These are phyloP conservation scores for Callionymus lyra DNA, from an alignment of 2,113 vertebrate genomes.

Conservation along the genomic window DNA sequence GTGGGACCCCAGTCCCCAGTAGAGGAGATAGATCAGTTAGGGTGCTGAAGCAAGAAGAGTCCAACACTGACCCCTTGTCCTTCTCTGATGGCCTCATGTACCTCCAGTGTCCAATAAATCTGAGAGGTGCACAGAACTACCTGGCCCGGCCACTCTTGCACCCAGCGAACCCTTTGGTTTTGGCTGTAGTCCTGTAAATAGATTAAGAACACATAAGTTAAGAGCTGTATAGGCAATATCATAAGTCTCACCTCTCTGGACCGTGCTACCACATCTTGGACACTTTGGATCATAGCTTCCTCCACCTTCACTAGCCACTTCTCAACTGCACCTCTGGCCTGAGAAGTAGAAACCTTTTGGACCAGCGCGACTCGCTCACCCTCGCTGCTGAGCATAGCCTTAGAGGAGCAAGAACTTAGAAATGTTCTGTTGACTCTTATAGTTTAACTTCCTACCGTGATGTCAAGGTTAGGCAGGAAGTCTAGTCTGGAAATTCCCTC, in stretches of 20 bases:
- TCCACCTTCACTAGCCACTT: conserved; percentile 97
- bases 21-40: too few species aligned
- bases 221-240: background rate
- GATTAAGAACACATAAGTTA: too few species aligned
- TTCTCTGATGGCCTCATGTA: conserved; percentile 73
- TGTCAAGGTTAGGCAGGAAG: conserved; percentile 88
- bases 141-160: conserved; percentile 82
- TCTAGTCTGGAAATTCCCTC: conserved; percentile 92
- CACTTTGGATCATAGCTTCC: conserved; percentile 82
- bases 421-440: background rate
- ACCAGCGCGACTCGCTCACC: conserved; percentile 81
- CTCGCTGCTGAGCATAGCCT: conserved; percentile 89
- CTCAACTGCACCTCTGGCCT: conserved; percentile 87
- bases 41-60: too few species aligned
- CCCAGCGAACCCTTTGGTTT: conserved; percentile 37
- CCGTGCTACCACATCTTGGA: conserved; percentile 75
- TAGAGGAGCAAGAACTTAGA: background rate
- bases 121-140: conserved; percentile 88
- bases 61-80: conserved; percentile 66
- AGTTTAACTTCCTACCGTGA: conserved; percentile 52
- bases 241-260: conserved; percentile 73
- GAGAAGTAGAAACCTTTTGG: conserved; percentile 79
- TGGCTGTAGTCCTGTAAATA: conserved; percentile 78
- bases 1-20: too few species aligned
- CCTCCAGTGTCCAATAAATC: conserved; percentile 88